These are phyloP conservation scores for Parotocinclus haroldoi DNA, from an alignment of 2,797 vertebrate species.

Conservation along the genomic window DNA sequence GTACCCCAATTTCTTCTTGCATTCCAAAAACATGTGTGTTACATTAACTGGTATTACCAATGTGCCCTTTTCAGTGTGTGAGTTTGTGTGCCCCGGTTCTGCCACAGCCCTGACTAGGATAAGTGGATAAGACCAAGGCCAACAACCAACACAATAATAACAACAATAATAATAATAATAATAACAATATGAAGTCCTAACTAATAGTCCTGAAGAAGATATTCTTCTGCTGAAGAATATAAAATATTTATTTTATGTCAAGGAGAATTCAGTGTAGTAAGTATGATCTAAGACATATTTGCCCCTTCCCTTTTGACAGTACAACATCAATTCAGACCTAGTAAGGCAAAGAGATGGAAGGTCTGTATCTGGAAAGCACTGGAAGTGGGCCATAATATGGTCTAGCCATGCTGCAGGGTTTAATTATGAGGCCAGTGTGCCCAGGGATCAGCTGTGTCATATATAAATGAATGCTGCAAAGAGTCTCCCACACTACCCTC, in stretches of 20 bases:
- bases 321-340: conserved; percentile 26
- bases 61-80: too few species aligned
- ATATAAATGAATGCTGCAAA: conserved; percentile 26
- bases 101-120: too few species aligned
- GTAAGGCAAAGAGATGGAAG: conserved; percentile 29
- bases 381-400: conserved; percentile 30
- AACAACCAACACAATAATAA: too few species aligned
- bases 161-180: too few species aligned
- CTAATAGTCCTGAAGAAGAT: neutral
- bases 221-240: conserved; percentile 1
- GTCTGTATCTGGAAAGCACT: conserved; percentile 30
- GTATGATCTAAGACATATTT: conserved; percentile 29
- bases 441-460: conserved; percentile 38
- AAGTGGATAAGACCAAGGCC: too few species aligned
- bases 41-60: too few species aligned
- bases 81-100: too few species aligned
- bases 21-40: too few species aligned
- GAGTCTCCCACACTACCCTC: conserved; percentile 7
- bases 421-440: conserved; percentile 25
- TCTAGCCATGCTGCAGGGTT: conserved; percentile 43
- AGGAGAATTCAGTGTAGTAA: conserved; percentile 2
- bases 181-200: too few species aligned
- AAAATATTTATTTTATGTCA: conserved; percentile 22
- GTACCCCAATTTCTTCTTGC: too few species aligned
- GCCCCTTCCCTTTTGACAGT: conserved; percentile 14